phyloP scores from a whole-genome alignment of 2,113 vertebrate species.

The Podilymbus podiceps region DNA sequence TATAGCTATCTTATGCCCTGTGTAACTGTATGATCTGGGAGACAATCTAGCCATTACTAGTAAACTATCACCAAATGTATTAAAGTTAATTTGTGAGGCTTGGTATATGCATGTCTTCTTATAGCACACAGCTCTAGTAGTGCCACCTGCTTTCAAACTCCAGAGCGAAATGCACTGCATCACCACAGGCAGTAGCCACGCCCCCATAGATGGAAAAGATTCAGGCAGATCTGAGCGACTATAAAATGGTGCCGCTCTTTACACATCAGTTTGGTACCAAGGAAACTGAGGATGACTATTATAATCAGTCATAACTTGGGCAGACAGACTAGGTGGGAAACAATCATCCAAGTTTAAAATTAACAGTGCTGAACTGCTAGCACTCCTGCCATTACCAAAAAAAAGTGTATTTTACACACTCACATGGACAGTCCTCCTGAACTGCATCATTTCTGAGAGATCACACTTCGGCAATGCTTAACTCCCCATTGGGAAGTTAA shows the following conservation, averaged over 20 bases:
- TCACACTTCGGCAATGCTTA: neutral
- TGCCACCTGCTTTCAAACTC: neutral
- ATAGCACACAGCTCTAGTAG: neutral
- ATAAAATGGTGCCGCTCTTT: neutral
- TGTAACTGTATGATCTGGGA: neutral
- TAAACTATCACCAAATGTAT: neutral
- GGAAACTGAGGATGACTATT: neutral
- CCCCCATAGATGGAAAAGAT: neutral
- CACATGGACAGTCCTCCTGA: neutral
- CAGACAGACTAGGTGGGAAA: neutral
- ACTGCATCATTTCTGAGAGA: neutral
- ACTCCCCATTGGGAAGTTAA: slow-evolving; percentile 26
- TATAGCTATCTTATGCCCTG: neutral
- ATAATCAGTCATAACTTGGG: neutral
- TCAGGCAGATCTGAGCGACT: neutral
- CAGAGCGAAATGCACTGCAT: neutral
- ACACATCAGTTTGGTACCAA: neutral
- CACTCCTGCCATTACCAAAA: neutral
- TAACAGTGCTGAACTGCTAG: neutral
- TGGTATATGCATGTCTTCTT: neutral
- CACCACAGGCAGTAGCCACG: neutral
- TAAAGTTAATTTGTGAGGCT: neutral
- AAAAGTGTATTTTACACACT: neutral
- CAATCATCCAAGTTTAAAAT: neutral
- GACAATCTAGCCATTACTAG: neutral